Conservation (phyloP, 2,888 invertebrate genomes). For the Rosalia funebris region DNA sequence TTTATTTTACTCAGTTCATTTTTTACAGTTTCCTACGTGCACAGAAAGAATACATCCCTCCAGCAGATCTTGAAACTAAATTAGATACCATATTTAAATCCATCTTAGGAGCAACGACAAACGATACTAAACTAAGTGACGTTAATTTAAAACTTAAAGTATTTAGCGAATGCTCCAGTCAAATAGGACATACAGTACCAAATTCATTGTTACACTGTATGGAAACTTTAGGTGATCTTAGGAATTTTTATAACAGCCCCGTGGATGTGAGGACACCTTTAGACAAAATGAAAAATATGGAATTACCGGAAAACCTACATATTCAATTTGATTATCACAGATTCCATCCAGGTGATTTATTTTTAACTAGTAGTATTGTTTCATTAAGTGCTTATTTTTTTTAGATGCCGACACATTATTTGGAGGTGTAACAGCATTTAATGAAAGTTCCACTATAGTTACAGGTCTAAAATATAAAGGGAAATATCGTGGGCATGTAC, state of each 20-base stretch:
- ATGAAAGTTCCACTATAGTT: conserved; percentile 84
- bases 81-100: conserved; percentile 71
- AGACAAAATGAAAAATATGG: conserved; percentile 75
- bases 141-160: conserved; percentile 74
- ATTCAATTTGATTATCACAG: conserved; percentile 82
- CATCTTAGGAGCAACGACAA: conserved; percentile 64
- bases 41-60: conserved; percentile 79
- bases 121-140: conserved; percentile 61
- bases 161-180: conserved; percentile 74
- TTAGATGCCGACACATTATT: conserved; percentile 76
- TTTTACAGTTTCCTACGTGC: conserved; percentile 78
- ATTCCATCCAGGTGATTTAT: conserved; percentile 78
- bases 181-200: conserved; percentile 82
- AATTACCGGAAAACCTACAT: conserved; percentile 89
- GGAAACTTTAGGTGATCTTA: conserved; percentile 78
- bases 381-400: conserved; percentile 37
- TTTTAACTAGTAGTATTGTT: background rate
- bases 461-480: conserved; percentile 83
- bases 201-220: conserved; percentile 84
- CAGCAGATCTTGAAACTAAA: conserved; percentile 70
- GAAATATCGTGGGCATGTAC: conserved; percentile 80
- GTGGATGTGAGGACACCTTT: conserved; percentile 77
- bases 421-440: conserved; percentile 84
- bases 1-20: conserved; percentile 17
- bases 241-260: conserved; percentile 77